phyloP scores from a whole-genome alignment of 2,797 vertebrate species.

The Rhyacichthys aspro region DNA sequence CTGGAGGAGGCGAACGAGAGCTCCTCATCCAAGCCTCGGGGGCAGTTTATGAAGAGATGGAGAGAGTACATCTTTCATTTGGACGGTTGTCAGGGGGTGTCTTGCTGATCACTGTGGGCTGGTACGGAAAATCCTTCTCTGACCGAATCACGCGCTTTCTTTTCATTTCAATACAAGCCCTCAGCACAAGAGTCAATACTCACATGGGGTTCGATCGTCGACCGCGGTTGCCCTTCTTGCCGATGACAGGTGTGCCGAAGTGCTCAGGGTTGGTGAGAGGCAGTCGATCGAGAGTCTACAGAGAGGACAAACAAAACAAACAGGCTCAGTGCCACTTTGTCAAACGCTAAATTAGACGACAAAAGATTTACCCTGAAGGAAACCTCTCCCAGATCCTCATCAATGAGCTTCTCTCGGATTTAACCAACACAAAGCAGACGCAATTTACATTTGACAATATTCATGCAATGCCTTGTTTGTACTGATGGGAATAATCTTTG shows the following conservation, averaged over 20 bases:
- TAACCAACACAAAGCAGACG: background rate
- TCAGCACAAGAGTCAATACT: constrained; percentile 38
- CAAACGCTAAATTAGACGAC: constrained; percentile 23
- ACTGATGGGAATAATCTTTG: constrained; percentile 20
- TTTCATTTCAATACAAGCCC: constrained; percentile 23
- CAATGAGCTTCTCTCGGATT: constrained; percentile 9
- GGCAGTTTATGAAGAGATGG: constrained; percentile 38
- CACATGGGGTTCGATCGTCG: constrained; percentile 81
- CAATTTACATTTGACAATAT: constrained; percentile 12
- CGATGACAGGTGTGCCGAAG: constrained; percentile 86
- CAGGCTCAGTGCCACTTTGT: constrained; percentile 30
- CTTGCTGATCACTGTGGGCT: constrained; percentile 31
- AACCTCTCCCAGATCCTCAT: constrained; percentile 11
- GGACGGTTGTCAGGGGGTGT: constrained; percentile 40
- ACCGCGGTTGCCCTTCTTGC: constrained; percentile 84
- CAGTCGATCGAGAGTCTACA: constrained; percentile 84
- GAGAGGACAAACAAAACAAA: constrained; percentile 31
- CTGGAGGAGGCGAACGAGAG: constrained; percentile 29
- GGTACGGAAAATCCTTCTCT: constrained; percentile 25
- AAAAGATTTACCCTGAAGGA: constrained; percentile 21
- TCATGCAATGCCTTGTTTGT: constrained; percentile 5
- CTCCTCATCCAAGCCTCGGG: constrained; percentile 43
- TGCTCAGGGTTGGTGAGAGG: constrained; percentile 86
- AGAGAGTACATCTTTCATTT: constrained; percentile 59
- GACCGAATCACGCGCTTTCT: constrained; percentile 12